Evolutionary conservation across 2,113 vertebrate genomes (phyloP), one percentile per base, ranked within the genome.

Genomic region (Accipiter cooperii): DNA sequence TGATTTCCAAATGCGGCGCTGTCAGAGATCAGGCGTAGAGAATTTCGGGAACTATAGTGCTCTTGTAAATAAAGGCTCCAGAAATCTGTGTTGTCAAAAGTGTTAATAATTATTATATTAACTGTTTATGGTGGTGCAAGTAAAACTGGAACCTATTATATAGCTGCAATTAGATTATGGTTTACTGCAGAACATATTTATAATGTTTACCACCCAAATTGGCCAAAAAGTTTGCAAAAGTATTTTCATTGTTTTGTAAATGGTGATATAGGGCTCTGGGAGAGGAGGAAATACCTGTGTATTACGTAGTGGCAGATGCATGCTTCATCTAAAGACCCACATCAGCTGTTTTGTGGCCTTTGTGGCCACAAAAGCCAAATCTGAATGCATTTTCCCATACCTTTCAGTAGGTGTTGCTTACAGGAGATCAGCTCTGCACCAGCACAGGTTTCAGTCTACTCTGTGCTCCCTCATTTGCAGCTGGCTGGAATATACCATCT

Each of bases 1-100:
- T 9, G 16, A 83, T 87, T 97, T 97, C 93, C 94, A 96, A 96
- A 95, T 94, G 73, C 63, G 78, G 66, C 54, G 44, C 54, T 89
- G 63, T n/a, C 84, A 85, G 51, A 77, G 73, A 96, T 68, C 51
- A 85, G 46, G 26, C 83, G 55, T 0, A 40, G 54, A 91, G 84
- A 86, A 87, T 94, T 96, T 97, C 22, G 47, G 84, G 75, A 91
- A 81, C 46, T 78, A 15, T 24, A 87, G 20, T 1, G 0, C 24
- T 88, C 1, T 0, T 26, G n/a, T 73, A 89, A 92, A 95, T 92
- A 82, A 91, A 73, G 10, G n/a, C 38, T 87, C 9, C 61, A 78
- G 69, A 84, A 95, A 85, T 54, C 25, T 77, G 14, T 2, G 57
- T 83, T 73, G 44, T 34, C 7, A 29, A 47, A 89, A 84, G 24